Evolutionary conservation across 64 coral and sea anemone species (phyloP), one percentile per base, ranked within the genome.

Genomic region (Stylophora pistillata): DNA sequence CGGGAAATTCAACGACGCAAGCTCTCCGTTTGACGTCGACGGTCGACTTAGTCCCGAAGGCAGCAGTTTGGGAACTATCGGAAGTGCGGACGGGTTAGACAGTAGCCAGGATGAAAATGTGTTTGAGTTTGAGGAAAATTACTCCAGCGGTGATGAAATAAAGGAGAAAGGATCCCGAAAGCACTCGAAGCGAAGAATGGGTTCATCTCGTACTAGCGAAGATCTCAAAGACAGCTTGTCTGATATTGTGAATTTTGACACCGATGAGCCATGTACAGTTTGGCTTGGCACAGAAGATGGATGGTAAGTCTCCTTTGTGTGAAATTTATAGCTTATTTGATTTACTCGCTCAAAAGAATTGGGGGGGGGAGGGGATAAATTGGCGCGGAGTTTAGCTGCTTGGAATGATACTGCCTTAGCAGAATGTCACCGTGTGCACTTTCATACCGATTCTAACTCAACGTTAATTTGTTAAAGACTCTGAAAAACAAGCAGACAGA

Each of bases 261-360:
- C 87, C 34, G 93, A 95, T 58, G 90, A 95, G 65, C 69, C 87
- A 21, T 95, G 93, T 18, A 91, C 97, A 23, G 90, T 99, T 0
- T 99, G 97, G 97, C 77, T 99, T 18, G 97, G 97, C 10, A 95
- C 97, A n/a, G 97, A 99, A 77, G 97, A 99, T 74, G 97, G 97
- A 95, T 93, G 91, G 97, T 99, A 78, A 72, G 72, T 77, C 53
- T n/a, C 71, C 20, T 79, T 13, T 23, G 21, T 33, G 10, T 18
- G 34, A 53, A 20, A 26, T 83, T 64, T 63, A 29, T 12, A 13
- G 37, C 37, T 47, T 7, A 47, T 47, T 47, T 47, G 3, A 47
- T 47, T 47, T 47, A 47, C 37, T 47, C 3, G 37, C 3, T 47
- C 7, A 47, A 47, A 47, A 47, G 3, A 47, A 47, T 3, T 3